phyloP scores from a whole-genome alignment of 2,888 invertebrate genomes.

The Arrhopalites spinosus region DNA sequence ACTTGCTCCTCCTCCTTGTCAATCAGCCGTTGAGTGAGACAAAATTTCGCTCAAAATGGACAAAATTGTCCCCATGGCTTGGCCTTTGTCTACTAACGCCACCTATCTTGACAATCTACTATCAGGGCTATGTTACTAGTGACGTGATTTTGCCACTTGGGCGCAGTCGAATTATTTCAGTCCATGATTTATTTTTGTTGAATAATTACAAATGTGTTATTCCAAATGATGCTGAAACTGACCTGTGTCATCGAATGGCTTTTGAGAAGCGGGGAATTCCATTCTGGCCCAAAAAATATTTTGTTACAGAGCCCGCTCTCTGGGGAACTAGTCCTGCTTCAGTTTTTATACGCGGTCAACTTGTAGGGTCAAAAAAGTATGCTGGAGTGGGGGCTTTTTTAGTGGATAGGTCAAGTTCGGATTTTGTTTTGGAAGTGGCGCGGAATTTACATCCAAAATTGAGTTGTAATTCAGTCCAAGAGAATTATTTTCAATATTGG shows the following conservation, averaged over 20 bases:
- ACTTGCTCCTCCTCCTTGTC: constrained; percentile 2
- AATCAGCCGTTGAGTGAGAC: not conserved
- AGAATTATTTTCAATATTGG: constrained; percentile 11
- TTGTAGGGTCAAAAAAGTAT: constrained; percentile 10
- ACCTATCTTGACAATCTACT: constrained; percentile 8
- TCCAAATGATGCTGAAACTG: not conserved
- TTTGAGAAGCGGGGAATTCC: not conserved
- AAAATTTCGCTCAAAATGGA: no score
- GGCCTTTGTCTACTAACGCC: not conserved
- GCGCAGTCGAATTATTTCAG: not conserved
- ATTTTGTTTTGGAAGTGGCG: constrained; percentile 8
- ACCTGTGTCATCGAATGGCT: not conserved
- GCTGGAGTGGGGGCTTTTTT: not conserved
- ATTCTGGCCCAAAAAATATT: not conserved
- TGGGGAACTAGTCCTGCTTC: constrained; percentile 18
- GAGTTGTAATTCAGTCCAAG: constrained; percentile 14
- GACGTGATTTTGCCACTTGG: constrained; percentile 21
- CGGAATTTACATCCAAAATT: not conserved
- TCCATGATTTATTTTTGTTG: constrained; percentile 11
- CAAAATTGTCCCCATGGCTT: not conserved
- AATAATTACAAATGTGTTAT: constrained; percentile 7
- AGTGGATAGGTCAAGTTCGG: constrained; percentile 3
- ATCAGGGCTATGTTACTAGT: constrained; percentile 6
- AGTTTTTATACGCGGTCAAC: not conserved
- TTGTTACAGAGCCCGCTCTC: not conserved